These are phyloP conservation scores for Dipodomys ordii DNA, from an alignment of 2,113 vertebrate genomes.

Conservation along the genomic window DNA sequence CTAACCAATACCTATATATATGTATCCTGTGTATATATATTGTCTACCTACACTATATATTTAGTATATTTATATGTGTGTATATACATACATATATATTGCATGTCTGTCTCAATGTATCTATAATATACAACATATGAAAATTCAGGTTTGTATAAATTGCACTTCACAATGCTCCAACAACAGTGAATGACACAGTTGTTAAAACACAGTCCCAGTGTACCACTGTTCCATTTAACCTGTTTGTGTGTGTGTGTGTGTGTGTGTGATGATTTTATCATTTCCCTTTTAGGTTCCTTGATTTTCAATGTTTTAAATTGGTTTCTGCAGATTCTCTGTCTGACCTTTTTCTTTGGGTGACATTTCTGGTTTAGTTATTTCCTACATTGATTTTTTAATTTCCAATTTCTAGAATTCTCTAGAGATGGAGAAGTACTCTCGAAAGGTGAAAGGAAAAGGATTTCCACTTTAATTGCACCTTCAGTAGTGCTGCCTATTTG, in stretches of 20 bases:
- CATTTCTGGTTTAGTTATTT: constrained; percentile 35
- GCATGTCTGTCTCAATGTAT: no score
- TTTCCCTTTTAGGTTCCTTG: neutral
- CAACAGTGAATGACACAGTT: no score
- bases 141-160: no score
- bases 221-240: no score
- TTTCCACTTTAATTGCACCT: neutral
- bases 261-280: neutral
- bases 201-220: neutral
- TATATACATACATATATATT: no score
- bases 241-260: no score
- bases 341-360: constrained; percentile 4
- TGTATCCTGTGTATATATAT: no score
- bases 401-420: constrained; percentile 56
- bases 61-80: no score
- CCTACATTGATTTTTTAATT: constrained; percentile 47
- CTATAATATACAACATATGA: no score
- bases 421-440: neutral
- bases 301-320: constrained; percentile 1
- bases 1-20: no score
- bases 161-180: no score
- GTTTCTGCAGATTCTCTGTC: neutral
- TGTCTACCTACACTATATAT: no score
- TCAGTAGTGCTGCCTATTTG: neutral
- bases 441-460: neutral